Evolutionary conservation across 1,140 invertebrate genomes (phyloP).

Genomic region (Drosophila sturtevanti): DNA sequence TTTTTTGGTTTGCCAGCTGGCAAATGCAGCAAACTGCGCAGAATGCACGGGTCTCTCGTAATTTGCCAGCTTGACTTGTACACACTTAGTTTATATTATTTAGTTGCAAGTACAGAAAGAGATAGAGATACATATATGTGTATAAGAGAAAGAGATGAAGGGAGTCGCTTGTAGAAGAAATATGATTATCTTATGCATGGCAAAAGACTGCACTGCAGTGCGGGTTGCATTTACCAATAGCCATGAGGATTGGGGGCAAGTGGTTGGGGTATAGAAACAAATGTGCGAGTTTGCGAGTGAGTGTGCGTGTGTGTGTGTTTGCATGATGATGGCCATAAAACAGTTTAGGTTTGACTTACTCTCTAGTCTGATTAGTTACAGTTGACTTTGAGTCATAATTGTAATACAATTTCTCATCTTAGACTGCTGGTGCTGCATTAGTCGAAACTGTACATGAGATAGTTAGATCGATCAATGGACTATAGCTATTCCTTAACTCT

Average conservation of each 20-base stretch:
- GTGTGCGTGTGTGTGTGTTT: constrained; percentile 4
- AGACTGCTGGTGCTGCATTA: not conserved
- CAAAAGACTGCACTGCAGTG: constrained; percentile 57
- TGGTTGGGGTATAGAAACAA: not conserved
- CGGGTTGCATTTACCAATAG: constrained; percentile 3
- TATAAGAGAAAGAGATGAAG: not conserved
- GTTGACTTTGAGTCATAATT: constrained; percentile 7
- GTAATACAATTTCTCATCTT: constrained; percentile 1
- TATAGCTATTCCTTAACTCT: no score
- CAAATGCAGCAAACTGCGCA: constrained; percentile 55
- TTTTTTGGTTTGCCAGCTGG: constrained; percentile 72
- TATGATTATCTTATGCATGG: constrained; percentile 71
- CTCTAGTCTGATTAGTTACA: constrained; percentile 15
- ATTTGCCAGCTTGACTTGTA: constrained; percentile 76
- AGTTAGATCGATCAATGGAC: no score
- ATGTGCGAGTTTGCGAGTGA: no score
- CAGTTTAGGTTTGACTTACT: constrained; percentile 22
- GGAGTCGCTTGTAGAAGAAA: constrained; percentile 38
- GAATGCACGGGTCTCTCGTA: constrained; percentile 58
- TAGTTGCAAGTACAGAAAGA: constrained; percentile 50
- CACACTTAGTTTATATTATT: constrained; percentile 75
- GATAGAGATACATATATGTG: no score
- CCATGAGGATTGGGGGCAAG: not conserved
- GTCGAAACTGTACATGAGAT: no score
- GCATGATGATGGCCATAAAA: constrained; percentile 31